Conservation (phyloP, 2,113 vertebrate genomes). For the Tichodroma muraria region DNA sequence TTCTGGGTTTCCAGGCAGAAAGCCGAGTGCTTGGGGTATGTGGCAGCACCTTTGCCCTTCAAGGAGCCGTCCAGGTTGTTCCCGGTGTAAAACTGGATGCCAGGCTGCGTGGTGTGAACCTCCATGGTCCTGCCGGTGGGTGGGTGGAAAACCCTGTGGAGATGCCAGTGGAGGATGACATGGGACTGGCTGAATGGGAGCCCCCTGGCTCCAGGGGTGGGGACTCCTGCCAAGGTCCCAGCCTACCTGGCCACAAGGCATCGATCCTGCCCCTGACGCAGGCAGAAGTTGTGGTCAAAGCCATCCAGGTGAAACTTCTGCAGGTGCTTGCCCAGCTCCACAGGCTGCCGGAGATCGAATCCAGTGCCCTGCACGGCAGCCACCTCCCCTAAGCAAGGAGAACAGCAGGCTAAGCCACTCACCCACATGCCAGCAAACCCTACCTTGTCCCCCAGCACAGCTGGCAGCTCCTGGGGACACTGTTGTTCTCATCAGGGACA, state of each 20-base stretch:
- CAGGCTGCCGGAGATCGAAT: slow-evolving; percentile 83
- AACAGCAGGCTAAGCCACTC: neutral
- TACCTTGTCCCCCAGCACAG: neutral
- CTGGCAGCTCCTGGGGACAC: neutral
- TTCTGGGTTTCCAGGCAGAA: slow-evolving; percentile 94
- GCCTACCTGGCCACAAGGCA: slow-evolving; percentile 77
- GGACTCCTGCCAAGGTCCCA: neutral
- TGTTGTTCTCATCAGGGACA: neutral
- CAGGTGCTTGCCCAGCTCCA: slow-evolving; percentile 79
- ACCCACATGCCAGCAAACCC: neutral
- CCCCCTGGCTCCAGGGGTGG: neutral
- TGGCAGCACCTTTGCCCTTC: slow-evolving; percentile 74
- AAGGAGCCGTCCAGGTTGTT: slow-evolving; percentile 88
- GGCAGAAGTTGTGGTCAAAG: slow-evolving; percentile 96
- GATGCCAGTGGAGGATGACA: neutral
- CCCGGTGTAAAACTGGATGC: slow-evolving; percentile 94
- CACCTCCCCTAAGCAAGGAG: slow-evolving; percentile 76
- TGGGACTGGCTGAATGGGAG: neutral
- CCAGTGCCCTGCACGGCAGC: slow-evolving; percentile 75
- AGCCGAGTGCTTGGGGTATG: slow-evolving; percentile 83
- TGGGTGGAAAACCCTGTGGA: slow-evolving; percentile 76
- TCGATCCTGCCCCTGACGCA: slow-evolving; percentile 64
- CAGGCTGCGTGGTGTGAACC: slow-evolving; percentile 87
- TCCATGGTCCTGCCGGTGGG: slow-evolving; percentile 81
- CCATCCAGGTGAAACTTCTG: slow-evolving; percentile 74